Percentiles rank a stretch among this genome's conserved stretches.
These are phyloP conservation scores for Dallia pectoralis DNA, from an alignment of 2,797 vertebrate genomes.

Conservation along the genomic window DNA sequence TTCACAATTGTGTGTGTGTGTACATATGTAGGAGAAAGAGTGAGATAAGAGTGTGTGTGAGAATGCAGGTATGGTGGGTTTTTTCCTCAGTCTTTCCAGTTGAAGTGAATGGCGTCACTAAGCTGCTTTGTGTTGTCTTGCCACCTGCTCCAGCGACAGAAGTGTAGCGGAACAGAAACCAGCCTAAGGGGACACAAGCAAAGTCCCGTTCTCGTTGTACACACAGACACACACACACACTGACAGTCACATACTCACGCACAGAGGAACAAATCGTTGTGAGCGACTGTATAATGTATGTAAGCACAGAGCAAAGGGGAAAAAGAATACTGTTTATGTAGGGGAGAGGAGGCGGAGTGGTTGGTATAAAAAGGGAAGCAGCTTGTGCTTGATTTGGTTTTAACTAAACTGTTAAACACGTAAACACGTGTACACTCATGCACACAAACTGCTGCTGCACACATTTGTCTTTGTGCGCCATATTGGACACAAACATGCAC, in stretches of 20 bases:
- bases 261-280: slow-evolving; percentile 19
- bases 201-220: slow-evolving; percentile 16
- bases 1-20: not conserved
- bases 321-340: not conserved
- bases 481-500: not conserved
- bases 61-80: not conserved
- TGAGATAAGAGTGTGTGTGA: slow-evolving; percentile 3
- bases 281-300: slow-evolving; percentile 21
- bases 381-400: not conserved
- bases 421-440: slow-evolving; percentile 20
- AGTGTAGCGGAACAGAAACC: slow-evolving; percentile 18
- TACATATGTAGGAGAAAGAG: not conserved
- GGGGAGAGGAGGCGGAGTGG: not conserved
- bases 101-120: slow-evolving; percentile 14
- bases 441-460: slow-evolving; percentile 3
- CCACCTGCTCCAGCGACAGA: slow-evolving; percentile 36
- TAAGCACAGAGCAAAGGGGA: slow-evolving; percentile 22
- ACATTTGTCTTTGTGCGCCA: slow-evolving; percentile 17
- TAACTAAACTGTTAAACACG: slow-evolving; percentile 43
- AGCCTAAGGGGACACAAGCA: slow-evolving; percentile 4
- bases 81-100: not conserved
- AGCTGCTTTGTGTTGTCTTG: slow-evolving; percentile 16
- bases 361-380: not conserved
- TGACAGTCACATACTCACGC: slow-evolving; percentile 10
- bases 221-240: slow-evolving; percentile 20